These are phyloP conservation scores for Dermatemys mawii DNA, from an alignment of 2,113 vertebrate species.

Conservation along the genomic window DNA sequence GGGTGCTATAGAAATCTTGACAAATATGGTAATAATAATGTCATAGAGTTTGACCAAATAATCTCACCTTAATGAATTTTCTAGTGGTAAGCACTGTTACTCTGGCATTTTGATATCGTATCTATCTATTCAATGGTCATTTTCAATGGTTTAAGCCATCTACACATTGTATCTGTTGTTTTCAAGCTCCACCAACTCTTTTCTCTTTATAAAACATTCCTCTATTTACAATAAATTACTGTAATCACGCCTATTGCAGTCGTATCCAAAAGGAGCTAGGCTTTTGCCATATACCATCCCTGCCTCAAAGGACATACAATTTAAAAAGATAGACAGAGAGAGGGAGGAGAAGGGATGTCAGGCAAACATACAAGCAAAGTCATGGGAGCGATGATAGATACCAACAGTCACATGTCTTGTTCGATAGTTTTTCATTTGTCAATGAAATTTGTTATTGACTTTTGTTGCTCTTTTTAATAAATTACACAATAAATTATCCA, in stretches of 20 bases:
- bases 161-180: background rate
- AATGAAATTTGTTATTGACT: background rate
- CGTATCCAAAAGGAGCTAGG: background rate
- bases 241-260: background rate
- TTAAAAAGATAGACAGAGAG: background rate
- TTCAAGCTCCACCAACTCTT: background rate
- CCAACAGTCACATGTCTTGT: background rate
- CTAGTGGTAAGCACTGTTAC: background rate
- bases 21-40: background rate
- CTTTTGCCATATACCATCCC: background rate
- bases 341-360: background rate
- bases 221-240: background rate
- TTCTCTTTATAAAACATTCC: background rate
- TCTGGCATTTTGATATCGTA: background rate
- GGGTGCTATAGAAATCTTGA: background rate
- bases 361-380: background rate
- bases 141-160: slow-evolving; percentile 18
- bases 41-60: background rate
- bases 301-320: background rate
- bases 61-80: background rate
- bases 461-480: background rate
- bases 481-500: background rate
- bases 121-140: background rate
- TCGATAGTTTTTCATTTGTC: background rate
- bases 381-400: background rate